Evolutionary conservation across 2,888 invertebrate genomes (phyloP).

Genomic region (Pseudoips prasinana): DNA sequence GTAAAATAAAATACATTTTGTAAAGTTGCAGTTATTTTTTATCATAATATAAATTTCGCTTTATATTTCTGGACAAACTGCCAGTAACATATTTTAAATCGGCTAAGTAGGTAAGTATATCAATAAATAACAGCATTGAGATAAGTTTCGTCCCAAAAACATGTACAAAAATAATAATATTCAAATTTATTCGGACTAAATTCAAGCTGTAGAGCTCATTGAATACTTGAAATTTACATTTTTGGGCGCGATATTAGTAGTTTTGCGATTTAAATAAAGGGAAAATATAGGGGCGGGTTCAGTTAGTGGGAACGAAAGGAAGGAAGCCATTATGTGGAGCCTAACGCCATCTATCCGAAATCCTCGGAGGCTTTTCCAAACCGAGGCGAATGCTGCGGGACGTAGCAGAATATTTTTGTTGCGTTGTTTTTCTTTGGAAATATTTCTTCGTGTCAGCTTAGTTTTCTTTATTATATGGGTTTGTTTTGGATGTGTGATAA

Average conservation of each 20-base stretch:
- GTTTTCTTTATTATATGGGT: constrained; percentile 1
- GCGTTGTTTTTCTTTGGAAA: constrained; percentile 20
- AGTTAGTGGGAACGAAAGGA: constrained; percentile 39
- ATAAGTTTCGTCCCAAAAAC: constrained; percentile 2
- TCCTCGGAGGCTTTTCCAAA: constrained; percentile 76
- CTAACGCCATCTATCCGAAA: constrained; percentile 79
- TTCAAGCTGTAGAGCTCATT: constrained; percentile 33
- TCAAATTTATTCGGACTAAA: constrained; percentile 48
- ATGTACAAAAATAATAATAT: constrained; percentile 40
- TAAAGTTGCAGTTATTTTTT: too few relatives aligned
- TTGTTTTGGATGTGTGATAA: too few relatives aligned
- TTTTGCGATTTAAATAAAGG: constrained; percentile 36
- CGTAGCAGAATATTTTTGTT: constrained; percentile 44
- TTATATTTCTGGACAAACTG: too few relatives aligned
- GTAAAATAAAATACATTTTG: too few relatives aligned
- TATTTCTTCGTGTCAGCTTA: constrained; percentile 11
- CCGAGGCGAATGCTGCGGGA: constrained; percentile 73
- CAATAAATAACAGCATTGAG: too few relatives aligned
- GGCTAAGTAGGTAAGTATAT: too few relatives aligned
- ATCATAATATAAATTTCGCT: too few relatives aligned
- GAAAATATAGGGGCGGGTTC: constrained; percentile 27
- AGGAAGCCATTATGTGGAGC: constrained; percentile 61
- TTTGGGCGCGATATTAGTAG: constrained; percentile 18
- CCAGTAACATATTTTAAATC: too few relatives aligned
- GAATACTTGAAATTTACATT: constrained; percentile 23